Evolutionary conservation across 1,140 invertebrate genomes (phyloP), one percentile per base, ranked within the genome.

Genomic region (Drosophila sproati): DNA sequence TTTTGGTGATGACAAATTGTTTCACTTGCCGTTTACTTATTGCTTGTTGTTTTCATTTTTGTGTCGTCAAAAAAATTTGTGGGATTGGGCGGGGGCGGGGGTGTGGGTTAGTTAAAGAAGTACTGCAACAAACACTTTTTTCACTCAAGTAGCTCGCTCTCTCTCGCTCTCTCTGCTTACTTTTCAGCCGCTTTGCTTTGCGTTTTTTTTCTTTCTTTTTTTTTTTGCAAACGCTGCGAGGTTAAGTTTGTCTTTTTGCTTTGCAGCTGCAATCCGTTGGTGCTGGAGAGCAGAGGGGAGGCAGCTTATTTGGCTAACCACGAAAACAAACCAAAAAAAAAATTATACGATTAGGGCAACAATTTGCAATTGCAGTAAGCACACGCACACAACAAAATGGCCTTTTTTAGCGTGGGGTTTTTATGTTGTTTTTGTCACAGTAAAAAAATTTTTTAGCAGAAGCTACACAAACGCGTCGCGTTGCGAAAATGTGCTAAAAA

Each of bases 211-310:
- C 57, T 45, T 32, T 51, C 59, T 75, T 57, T 59, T 52, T 68
- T 76, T 85, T 87, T 82, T 80, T 77, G 79, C 75, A 81, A 77
- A 57, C 56, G 73, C 81, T 80, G 81, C 81, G 83, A 88, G 83
- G 83, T 88, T 88, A 88, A 88, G 83, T 88, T 88, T 82, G 77
- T 83, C 75, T 78, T 69, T 70, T 59, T 78, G 51, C 52, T 72
- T 80, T 77, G 73, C 72, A 85, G 64, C 64, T 52, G 71, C 64
- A 73, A 66, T 73, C 29, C 45, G 60, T 56, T 54, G 56, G 66
- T 61, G 77, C 67, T 71, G 71, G 59, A 57, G 54, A 56, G 75
- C 60, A 68, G 41, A 57, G 54, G 52, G 75, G 63, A 68, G 41
- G 45, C 31, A 72, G 55, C 50, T 64, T 61, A 29, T 37, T 48